Conservation (phyloP, 2,113 vertebrate species). For the Chinchilla lanigera region DNA sequence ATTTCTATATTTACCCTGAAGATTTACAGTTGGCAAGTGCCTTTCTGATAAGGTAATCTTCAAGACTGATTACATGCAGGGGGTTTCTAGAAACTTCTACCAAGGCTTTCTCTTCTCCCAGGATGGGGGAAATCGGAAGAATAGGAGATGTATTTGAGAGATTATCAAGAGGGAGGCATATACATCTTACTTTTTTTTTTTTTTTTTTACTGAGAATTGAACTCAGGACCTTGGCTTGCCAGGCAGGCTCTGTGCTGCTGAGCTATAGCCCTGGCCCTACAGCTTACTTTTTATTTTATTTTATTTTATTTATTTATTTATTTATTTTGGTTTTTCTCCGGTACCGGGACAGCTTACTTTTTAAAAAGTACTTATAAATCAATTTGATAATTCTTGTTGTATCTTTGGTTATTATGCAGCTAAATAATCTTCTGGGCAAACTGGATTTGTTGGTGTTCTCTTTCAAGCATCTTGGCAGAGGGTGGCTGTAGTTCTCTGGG, state of each 20-base stretch:
- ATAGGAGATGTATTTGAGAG: background rate
- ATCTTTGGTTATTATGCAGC: background rate
- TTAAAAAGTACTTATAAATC: background rate
- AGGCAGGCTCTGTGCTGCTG: too few species aligned
- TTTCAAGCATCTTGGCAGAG: background rate
- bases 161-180: background rate
- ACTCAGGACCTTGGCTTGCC: too few species aligned
- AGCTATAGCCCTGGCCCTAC: too few species aligned
- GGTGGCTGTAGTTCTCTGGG: background rate
- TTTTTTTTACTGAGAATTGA: too few species aligned
- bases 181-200: too few species aligned
- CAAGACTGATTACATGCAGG: background rate
- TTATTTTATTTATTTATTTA: too few species aligned
- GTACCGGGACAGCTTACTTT: background rate
- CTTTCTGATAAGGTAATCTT: background rate
- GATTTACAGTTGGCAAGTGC: background rate
- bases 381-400: background rate
- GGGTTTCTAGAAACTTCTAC: slow-evolving; percentile 24
- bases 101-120: background rate
- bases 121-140: background rate
- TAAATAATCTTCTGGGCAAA: background rate
- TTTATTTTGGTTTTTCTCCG: too few species aligned
- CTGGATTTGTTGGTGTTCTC: background rate
- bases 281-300: background rate
- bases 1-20: background rate